Evolutionary conservation across 2,113 vertebrate species (phyloP), one percentile per base, ranked within the genome.

Genomic region (Reinhardtius hippoglossoides): DNA sequence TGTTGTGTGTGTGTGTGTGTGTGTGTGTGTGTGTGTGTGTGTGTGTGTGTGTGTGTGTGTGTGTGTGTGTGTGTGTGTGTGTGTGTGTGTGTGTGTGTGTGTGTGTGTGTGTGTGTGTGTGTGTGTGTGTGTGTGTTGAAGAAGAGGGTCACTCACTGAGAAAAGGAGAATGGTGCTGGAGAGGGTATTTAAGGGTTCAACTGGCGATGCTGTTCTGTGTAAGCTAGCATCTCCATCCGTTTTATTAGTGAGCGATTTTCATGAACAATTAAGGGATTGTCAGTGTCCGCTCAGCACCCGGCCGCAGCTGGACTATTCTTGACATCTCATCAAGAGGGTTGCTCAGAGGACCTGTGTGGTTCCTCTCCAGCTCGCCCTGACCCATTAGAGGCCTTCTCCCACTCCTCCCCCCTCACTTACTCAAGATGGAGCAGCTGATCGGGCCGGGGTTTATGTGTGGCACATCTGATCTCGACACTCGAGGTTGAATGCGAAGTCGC

Each of bases 391-490:
- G n/a, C 46, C 40, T 31, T 4, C 52, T 54, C 50, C 59, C 31
- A 7, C 70, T 24, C 52, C 54, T 14, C 24, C 24, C 59, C 4
- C 68, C 31, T 52, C 71, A 56, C 76, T 62, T n/a, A 54, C 75
- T 80, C 10, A 5, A 46, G 67, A 59, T 50, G 74, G 65, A 24
- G 60, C 61, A 78, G 88, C 78, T 27, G 78, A 86, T 84, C 55
- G 1, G 52, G 24, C 54, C 57, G 56, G 54, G 27, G 81, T 90
- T 59, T 72, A 70, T 75, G 80, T 78, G 76, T 54, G 80, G 70
- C 80, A 80, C 82, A 77, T 88, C 79, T 84, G 83, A 91, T 87
- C 83, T n/a, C 84, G 68, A 76, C 80, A 72, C 81, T 35, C 2
- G 37, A 68, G 64, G 74, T 46, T 21, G 60, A 90, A 77, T 40